These are phyloP conservation scores for Podarcis cretensis DNA, from an alignment of 2,113 vertebrate species.

Conservation along the genomic window DNA sequence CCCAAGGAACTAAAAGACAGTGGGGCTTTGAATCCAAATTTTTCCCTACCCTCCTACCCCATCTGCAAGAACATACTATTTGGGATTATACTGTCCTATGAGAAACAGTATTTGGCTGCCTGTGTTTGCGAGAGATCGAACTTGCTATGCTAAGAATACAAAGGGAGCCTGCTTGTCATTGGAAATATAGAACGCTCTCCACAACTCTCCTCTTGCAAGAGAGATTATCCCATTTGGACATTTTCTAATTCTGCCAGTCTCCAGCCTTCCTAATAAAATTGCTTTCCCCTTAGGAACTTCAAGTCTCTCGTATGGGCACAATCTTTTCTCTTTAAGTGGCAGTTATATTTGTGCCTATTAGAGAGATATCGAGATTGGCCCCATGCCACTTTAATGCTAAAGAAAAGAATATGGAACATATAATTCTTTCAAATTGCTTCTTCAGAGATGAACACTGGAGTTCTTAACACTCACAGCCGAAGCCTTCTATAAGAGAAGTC, in stretches of 20 bases:
- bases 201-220: not conserved
- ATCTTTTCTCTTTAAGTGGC: not conserved
- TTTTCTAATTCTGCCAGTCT: not conserved
- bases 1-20: too few species aligned
- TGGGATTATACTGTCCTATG: too few species aligned
- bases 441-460: constrained; percentile 22
- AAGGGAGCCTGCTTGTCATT: not conserved
- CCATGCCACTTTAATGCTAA: not conserved
- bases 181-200: not conserved
- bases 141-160: rapidly evolving
- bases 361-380: not conserved
- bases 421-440: constrained; percentile 5
- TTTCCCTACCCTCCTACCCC: too few species aligned
- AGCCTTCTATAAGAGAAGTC: constrained; percentile 21
- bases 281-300: constrained; percentile 27
- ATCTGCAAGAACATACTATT: too few species aligned
- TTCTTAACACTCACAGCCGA: constrained; percentile 11
- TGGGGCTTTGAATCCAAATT: too few species aligned
- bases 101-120: not conserved
- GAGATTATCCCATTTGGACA: not conserved
- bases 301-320: not conserved
- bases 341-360: not conserved
- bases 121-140: not conserved
- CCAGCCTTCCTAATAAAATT: not conserved
- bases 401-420: not conserved